Percentiles rank a stretch among this genome's conserved stretches.
These are phyloP conservation scores for Cryptoblepharus egeriae DNA, from an alignment of 2,797 vertebrate genomes.

Conservation along the genomic window DNA sequence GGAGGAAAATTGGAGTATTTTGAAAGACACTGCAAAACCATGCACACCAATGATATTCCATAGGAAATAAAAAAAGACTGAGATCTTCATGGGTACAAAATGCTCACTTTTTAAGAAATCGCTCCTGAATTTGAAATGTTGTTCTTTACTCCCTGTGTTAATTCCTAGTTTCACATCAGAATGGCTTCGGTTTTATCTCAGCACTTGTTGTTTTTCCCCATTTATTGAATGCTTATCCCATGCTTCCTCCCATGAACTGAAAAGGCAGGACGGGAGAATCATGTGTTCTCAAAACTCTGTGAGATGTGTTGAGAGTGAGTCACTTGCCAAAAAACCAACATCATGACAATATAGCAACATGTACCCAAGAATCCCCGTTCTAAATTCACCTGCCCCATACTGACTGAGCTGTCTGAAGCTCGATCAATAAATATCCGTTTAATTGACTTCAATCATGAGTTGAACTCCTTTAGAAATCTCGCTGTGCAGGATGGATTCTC, in stretches of 20 bases:
- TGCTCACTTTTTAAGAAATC: neutral
- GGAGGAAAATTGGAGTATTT: conserved; percentile 20
- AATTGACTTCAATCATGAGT: neutral
- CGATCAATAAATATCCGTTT: neutral
- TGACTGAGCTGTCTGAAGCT: neutral
- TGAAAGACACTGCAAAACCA: neutral
- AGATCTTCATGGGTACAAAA: neutral
- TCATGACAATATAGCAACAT: neutral
- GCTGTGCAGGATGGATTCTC: neutral
- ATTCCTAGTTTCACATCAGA: no score
- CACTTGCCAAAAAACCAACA: neutral
- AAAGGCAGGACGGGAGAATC: neutral
- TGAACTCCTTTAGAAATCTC: neutral
- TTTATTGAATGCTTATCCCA: neutral
- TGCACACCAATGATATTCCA: neutral
- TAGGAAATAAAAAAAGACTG: neutral
- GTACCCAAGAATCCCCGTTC: neutral
- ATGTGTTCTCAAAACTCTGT: neutral
- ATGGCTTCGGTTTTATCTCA: neutral
- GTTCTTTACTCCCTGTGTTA: neutral
- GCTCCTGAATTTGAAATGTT: neutral
- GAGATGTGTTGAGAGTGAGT: neutral
- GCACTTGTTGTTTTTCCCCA: neutral
- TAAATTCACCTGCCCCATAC: neutral
- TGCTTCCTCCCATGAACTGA: neutral